Percentiles rank a stretch among this genome's conserved stretches.
phyloP scores from a whole-genome alignment of 2,113 vertebrate species.

The Nothobranchius furzeri region DNA sequence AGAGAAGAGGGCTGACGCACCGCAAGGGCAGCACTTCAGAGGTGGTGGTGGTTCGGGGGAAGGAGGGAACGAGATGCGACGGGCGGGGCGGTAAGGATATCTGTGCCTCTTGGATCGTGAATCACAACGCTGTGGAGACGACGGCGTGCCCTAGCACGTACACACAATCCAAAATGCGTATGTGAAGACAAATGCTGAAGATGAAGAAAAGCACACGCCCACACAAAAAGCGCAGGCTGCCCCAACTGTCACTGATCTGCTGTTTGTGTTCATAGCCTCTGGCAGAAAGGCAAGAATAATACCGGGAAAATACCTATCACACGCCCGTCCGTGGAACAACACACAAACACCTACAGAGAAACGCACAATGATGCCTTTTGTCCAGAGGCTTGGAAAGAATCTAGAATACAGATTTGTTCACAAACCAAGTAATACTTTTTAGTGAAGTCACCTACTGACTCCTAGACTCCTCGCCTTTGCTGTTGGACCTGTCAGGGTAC shows the following conservation, averaged over 20 bases:
- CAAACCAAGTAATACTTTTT: conserved; percentile 15
- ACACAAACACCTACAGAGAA: conserved; percentile 1
- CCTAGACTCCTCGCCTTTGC: conserved; percentile 42
- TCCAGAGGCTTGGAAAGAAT: conserved; percentile 11
- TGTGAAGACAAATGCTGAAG: conserved; percentile 6
- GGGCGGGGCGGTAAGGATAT: conserved; percentile 46
- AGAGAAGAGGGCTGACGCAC: conserved; percentile 45
- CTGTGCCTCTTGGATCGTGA: conserved; percentile 65
- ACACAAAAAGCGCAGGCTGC: conserved; percentile 41
- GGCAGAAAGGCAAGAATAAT: conserved; percentile 33
- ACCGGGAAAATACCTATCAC: conserved; percentile 18
- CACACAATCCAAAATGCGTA: conserved; percentile 23
- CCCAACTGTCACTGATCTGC: conserved; percentile 45
- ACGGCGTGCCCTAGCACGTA: conserved; percentile 29
- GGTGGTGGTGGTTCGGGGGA: conserved; percentile 37
- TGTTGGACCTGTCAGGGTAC: conserved; percentile 69
- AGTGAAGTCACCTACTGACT: conserved; percentile 29
- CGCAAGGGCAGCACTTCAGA: conserved; percentile 77
- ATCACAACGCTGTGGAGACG: conserved; percentile 63
- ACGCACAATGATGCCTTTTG: conserved; percentile 27
- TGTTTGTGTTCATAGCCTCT: conserved; percentile 31
- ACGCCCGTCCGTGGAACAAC: background rate
- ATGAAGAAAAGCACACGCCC: conserved; percentile 38
- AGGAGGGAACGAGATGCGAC: conserved; percentile 34
- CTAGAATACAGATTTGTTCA: conserved; percentile 10